Percentiles rank a stretch among this genome's conserved stretches.
phyloP scores from a whole-genome alignment of 2,113 vertebrate genomes.

The Sander lucioperca region DNA sequence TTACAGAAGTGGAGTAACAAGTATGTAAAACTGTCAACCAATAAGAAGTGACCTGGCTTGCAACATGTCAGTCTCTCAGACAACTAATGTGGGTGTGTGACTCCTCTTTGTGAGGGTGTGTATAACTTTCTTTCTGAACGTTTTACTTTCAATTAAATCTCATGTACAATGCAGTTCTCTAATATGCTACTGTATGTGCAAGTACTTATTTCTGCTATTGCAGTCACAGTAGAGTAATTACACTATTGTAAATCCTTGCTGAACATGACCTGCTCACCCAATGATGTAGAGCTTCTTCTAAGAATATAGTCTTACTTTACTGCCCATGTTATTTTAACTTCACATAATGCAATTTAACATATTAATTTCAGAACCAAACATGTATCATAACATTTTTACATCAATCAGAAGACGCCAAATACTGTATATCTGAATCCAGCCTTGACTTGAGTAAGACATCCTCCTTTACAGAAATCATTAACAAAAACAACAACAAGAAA shows the following conservation, averaged over 20 bases:
- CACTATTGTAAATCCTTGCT: neutral
- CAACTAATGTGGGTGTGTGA: neutral
- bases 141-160: slow-evolving; percentile 20
- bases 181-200: neutral
- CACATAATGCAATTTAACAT: neutral
- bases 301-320: neutral
- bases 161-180: neutral
- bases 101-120: too few relatives aligned
- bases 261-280: neutral
- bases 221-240: neutral
- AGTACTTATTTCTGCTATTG: neutral
- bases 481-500: slow-evolving; percentile 19
- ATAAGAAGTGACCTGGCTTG: neutral
- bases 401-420: too few relatives aligned
- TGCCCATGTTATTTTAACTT: neutral
- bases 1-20: neutral
- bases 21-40: neutral
- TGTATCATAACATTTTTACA: neutral
- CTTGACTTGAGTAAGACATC: neutral
- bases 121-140: neutral
- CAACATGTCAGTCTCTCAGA: neutral
- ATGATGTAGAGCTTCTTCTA: neutral
- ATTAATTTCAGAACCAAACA: neutral
- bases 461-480: slow-evolving; percentile 38
- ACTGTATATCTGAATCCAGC: neutral